Evolutionary conservation across 2,888 invertebrate species (phyloP), one percentile per base, ranked within the genome.

Genomic region (Tanytarsus gracilentus): DNA sequence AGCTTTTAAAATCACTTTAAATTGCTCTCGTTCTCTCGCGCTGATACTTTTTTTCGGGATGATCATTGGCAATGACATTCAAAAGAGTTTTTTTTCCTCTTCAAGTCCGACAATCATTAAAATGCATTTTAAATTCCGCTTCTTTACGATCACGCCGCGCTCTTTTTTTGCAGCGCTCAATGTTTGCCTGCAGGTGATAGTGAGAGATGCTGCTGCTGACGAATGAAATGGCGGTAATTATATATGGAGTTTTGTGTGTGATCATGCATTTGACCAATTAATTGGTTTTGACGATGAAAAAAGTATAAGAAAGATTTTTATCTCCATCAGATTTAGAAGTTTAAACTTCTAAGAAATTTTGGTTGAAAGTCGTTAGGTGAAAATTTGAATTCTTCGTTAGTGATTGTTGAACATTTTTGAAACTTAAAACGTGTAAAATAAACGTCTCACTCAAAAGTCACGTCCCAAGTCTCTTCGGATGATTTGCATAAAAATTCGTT

Each of bases 1-100:
- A 23, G 9, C 36, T 33, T 53, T 53, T 16, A 33, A 53, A 27
- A 53, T 53, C 53, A 26, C 23, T 56, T 56, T 40, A 40, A 56
- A 40, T 40, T 40, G 25, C 27, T 25, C 11, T n/a, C n/a, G n/a
- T n/a, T n/a, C n/a, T n/a, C n/a, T n/a, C n/a, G n/a, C n/a, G n/a
- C n/a, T n/a, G n/a, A n/a, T n/a, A n/a, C n/a, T 4, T 52, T 33
- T 33, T 33, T 33, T 33, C 11, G 44, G 39, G 27, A 56, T 40
- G 33, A 56, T 56, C 26, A 40, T 40, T 44, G 27, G 40, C 40
- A 40, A 40, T 56, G 55, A 56, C 55, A 56, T 40, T 40, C 16
- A 25, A 56, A 56, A 25, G n/a, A 55, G 25, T 9, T 11, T 23
- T 21, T 39, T 55, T 27, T 25, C 26, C 11, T 26, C 23, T 44